Conservation (phyloP, 2,797 vertebrate genomes). For the Spondyliosoma cantharus region DNA sequence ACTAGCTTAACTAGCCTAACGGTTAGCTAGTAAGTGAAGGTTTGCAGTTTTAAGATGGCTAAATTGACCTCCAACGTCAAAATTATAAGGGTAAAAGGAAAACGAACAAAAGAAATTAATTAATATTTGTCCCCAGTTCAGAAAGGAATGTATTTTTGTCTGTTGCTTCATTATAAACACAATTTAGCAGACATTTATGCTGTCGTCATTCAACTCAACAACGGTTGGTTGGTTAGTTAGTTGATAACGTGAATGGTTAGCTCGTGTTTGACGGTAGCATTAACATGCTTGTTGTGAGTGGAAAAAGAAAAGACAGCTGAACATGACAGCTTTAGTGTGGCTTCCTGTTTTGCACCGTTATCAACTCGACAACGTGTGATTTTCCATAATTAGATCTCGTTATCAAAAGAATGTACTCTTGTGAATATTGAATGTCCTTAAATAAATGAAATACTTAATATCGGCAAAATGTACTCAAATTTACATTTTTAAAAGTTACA, state of each 20-base stretch:
- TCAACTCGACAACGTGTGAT: background rate
- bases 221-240: too few relatives aligned
- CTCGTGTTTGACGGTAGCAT: too few relatives aligned
- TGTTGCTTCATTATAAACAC: background rate
- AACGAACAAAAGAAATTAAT: background rate
- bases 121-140: background rate
- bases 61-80: background rate
- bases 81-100: background rate
- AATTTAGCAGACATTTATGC: background rate
- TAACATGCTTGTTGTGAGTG: background rate
- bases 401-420: background rate
- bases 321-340: background rate
- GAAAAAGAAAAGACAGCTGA: background rate
- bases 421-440: too few relatives aligned
- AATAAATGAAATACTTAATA: too few relatives aligned
- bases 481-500: too few relatives aligned
- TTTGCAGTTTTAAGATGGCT: background rate
- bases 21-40: conserved; percentile 18
- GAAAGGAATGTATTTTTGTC: background rate
- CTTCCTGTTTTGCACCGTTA: background rate
- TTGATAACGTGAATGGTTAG: too few relatives aligned
- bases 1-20: background rate
- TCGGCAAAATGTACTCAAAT: too few relatives aligned
- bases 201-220: too few relatives aligned
- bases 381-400: too few relatives aligned